A percentile compares a stretch with the other conserved stretches of the same genome.
Evolutionary conservation across 23 tunicate species (phyloP).

Genomic region (Trididemnum nubilum): DNA sequence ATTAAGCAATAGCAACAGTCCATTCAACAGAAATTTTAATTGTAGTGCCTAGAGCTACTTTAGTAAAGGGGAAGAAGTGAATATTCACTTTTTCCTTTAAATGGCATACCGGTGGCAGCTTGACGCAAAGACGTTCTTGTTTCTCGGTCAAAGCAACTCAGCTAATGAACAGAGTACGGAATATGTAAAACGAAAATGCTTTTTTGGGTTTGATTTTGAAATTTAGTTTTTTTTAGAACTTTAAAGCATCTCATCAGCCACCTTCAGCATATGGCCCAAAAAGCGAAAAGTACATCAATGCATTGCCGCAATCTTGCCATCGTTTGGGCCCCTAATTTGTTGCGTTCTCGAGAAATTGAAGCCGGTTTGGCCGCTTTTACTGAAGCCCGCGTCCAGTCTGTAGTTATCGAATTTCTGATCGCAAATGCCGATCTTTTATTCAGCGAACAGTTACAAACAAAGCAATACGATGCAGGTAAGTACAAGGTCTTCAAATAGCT

Average conservation of each 20-base stretch:
- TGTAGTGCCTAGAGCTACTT: too few species aligned
- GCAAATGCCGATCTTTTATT: slow-evolving; percentile 76
- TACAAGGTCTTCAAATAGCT: too few species aligned
- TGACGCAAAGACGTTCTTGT: too few species aligned
- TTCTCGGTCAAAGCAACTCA: too few species aligned
- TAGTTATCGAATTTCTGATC: slow-evolving; percentile 84
- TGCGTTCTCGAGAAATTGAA: slow-evolving; percentile 82
- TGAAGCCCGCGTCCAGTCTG: slow-evolving; percentile 90
- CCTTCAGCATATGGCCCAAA: slow-evolving; percentile 64
- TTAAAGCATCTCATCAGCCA: slow-evolving; percentile 74
- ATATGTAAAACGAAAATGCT: too few species aligned
- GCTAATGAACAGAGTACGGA: too few species aligned
- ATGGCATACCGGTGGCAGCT: too few species aligned
- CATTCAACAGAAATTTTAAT: too few species aligned
- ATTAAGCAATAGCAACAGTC: too few species aligned
- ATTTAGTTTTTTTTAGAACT: slow-evolving; percentile 47
- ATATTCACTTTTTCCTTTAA: too few species aligned
- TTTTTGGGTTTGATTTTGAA: too few species aligned
- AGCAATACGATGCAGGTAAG: slow-evolving; percentile 73
- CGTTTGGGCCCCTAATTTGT: slow-evolving; percentile 93
- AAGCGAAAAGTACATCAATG: slow-evolving; percentile 67
- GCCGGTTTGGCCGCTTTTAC: slow-evolving; percentile 90
- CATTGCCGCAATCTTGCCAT: slow-evolving; percentile 90
- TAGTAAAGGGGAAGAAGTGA: too few species aligned
- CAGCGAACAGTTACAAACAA: slow-evolving; percentile 75